phyloP scores from a whole-genome alignment of 2,888 invertebrate genomes.

The Drosophila fungiperda region DNA sequence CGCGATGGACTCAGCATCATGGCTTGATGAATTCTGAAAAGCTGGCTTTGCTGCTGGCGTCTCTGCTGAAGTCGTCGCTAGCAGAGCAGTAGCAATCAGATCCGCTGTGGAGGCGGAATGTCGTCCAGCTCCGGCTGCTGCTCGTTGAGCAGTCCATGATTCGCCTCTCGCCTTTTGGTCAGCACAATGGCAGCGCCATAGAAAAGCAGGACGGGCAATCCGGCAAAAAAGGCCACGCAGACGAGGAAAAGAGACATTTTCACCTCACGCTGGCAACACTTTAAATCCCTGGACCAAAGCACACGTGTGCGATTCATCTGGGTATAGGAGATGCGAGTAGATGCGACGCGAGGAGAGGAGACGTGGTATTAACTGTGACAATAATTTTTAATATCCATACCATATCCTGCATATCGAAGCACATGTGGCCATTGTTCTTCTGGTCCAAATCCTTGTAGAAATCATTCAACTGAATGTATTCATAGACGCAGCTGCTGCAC shows the following conservation, averaged over 20 bases:
- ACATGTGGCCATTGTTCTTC: conserved; percentile 68
- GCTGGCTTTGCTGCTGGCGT: neutral
- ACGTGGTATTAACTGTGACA: neutral
- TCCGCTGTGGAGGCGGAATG: conserved; percentile 25
- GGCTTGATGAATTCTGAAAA: conserved; percentile 17
- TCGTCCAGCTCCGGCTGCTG: conserved; percentile 43
- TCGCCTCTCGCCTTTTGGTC: conserved; percentile 74
- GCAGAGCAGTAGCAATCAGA: conserved; percentile 41
- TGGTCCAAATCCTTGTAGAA: conserved; percentile 74
- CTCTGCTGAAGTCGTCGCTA: conserved; percentile 27
- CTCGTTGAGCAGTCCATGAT: conserved; percentile 74
- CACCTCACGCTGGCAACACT: conserved; percentile 79
- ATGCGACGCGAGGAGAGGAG: neutral
- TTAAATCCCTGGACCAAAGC: conserved; percentile 76
- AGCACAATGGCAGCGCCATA: conserved; percentile 66
- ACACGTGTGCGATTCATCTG: conserved; percentile 83
- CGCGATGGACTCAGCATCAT: conserved; percentile 23
- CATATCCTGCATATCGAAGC: conserved; percentile 79
- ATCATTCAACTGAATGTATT: conserved; percentile 63
- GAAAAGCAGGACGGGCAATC: conserved; percentile 78
- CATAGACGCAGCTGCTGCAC: conserved; percentile 43
- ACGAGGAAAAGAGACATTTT: conserved; percentile 62
- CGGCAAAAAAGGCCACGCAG: conserved; percentile 53
- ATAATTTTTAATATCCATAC: conserved; percentile 31
- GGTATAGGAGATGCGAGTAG: neutral